Evolutionary conservation across 2,888 invertebrate species (phyloP).

Genomic region (Caenorhabditis drosophilae): DNA sequence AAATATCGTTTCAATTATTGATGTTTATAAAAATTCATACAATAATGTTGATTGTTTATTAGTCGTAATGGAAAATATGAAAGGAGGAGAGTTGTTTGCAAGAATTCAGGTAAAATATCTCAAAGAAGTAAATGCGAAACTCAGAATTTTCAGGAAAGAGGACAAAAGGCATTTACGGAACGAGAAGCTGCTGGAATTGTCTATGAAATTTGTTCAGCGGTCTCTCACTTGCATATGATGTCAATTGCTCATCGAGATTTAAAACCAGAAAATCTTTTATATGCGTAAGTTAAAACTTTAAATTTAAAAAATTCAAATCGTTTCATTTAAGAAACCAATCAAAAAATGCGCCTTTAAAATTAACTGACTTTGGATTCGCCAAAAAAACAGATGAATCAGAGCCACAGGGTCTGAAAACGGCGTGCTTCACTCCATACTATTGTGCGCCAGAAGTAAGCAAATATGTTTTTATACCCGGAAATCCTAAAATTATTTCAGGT

Average conservation of each 20-base stretch:
- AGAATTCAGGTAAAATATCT: conserved; percentile 81
- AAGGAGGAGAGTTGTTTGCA: conserved; percentile 95
- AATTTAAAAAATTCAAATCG: background rate
- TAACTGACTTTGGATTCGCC: conserved; percentile 99
- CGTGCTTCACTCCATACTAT: conserved; percentile 98
- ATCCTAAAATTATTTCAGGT: no score
- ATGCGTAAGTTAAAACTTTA: conserved; percentile 73
- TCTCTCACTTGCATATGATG: conserved; percentile 88
- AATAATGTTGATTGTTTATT: conserved; percentile 87
- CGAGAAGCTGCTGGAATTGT: conserved; percentile 89
- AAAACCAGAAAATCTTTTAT: conserved; percentile 91
- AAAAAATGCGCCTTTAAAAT: conserved; percentile 83
- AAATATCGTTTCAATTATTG: conserved; percentile 88
- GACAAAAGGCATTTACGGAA: conserved; percentile 94
- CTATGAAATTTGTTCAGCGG: conserved; percentile 93
- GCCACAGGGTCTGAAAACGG: conserved; percentile 85
- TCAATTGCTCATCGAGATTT: conserved; percentile 96
- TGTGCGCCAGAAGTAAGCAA: conserved; percentile 80
- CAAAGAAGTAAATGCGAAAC: no score
- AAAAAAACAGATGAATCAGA: conserved; percentile 81
- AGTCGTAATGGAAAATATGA: conserved; percentile 99
- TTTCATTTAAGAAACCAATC: conserved; percentile 62
- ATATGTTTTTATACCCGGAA: no score
- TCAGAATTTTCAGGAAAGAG: conserved; percentile 75
- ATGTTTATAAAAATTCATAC: conserved; percentile 96